These are phyloP conservation scores for Pteruthius melanotis DNA, from an alignment of 2,113 vertebrate genomes.

Conservation along the genomic window DNA sequence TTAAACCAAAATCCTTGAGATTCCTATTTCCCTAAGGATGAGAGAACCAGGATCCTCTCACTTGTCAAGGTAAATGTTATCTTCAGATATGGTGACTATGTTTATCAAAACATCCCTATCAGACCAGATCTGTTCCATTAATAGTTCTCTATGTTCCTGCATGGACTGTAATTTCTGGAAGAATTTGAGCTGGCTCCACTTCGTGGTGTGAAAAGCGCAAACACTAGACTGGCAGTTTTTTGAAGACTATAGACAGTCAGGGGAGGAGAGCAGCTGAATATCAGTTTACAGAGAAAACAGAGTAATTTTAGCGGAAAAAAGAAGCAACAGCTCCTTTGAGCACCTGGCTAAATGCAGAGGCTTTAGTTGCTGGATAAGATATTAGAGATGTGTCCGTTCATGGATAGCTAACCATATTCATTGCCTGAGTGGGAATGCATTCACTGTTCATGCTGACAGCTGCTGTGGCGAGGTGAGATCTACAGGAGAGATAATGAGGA, in stretches of 20 bases:
- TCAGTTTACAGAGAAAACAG: background rate
- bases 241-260: background rate
- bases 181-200: background rate
- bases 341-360: background rate
- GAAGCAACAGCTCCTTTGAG: background rate
- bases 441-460: background rate
- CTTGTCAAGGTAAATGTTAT: background rate
- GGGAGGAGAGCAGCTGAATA: accelerated
- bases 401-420: background rate
- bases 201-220: background rate
- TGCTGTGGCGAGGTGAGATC: background rate
- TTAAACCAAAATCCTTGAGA: background rate
- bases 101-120: background rate
- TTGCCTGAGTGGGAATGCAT: background rate
- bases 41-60: background rate
- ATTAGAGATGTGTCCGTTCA: background rate
- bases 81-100: background rate
- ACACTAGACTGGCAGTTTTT: background rate
- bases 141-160: background rate
- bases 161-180: background rate
- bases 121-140: background rate
- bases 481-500: background rate
- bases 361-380: background rate
- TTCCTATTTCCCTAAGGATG: background rate
- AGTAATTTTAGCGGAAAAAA: background rate